Evolutionary conservation across 2,113 vertebrate species (phyloP), one percentile per base, ranked within the genome.

Genomic region (Lethenteron camtschaticum): DNA sequence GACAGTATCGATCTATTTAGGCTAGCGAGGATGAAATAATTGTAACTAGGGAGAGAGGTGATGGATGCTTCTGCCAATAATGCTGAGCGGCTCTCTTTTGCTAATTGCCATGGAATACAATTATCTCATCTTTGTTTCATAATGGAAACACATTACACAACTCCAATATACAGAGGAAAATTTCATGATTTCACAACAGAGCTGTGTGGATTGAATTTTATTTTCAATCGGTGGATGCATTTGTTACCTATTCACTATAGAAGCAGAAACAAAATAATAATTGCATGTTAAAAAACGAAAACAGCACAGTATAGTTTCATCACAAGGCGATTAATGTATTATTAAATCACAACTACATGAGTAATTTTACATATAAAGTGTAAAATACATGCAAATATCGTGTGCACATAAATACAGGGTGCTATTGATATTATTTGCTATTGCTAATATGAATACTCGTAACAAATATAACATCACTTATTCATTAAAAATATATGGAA

Each of bases 81-180:
- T 82, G 81, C 83, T 85, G 85, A 85, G 87, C 83, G 87, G 89
- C 88, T 87, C 87, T 88, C 87, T 88, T 24, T 86, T 86, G 89
- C 88, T 95, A 91, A 90, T 89, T 88, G 86, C 90, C 83, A 88
- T 82, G 82, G 86, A 89, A 88, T 87, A 95, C 89, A 88, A 91
- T 91, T 95, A 90, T 86, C 86, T 85, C 83, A 73, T 81, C 84
- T 86, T 89, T 87, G 88, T 87, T 90, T 88, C 83, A 86, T 87
- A 86, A 90, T 89, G 87, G 85, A 86, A 90, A 85, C 84, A 86
- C 86, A 90, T 89, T 87, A 91, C 87, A 85, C 82, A 83, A 86
- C 82, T 86, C 83, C 87, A 87, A 90, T 85, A 88, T 87, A 87
- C 84, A 87, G 85, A 82, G 85, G 85, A 87, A 92, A 86, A 88